Percentiles rank a stretch among this genome's conserved stretches.
Evolutionary conservation across 2,113 vertebrate genomes (phyloP).

Genomic region (Urocynchramus pylzowi): DNA sequence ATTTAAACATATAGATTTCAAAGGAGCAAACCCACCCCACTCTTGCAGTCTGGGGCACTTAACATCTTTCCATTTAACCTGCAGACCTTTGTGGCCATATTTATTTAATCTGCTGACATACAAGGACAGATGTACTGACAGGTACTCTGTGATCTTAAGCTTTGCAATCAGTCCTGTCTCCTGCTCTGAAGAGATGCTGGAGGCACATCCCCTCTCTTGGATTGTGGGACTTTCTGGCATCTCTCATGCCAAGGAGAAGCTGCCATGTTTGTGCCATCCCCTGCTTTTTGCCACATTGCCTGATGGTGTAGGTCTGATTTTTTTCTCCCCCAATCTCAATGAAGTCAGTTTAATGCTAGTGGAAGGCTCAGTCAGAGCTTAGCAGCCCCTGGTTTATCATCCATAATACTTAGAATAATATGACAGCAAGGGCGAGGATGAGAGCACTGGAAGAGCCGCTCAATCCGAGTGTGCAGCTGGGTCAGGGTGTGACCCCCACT

Average conservation of each 20-base stretch:
- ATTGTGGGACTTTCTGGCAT: neutral
- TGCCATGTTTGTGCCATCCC: neutral
- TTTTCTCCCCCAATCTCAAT: neutral
- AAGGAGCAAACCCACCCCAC: neutral
- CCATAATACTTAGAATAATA: neutral
- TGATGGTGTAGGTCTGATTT: neutral
- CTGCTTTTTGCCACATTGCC: neutral
- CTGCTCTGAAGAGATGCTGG: neutral
- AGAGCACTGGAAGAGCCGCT: rapidly evolving
- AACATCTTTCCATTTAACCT: neutral
- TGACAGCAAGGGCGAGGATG: neutral
- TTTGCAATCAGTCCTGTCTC: neutral
- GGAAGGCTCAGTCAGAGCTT: neutral
- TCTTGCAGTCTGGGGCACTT: rapidly evolving
- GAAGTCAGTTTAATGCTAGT: neutral
- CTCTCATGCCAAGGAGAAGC: rapidly evolving
- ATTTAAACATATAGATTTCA: neutral
- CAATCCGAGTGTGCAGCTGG: rapidly evolving
- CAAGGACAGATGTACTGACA: neutral
- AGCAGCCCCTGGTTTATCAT: neutral
- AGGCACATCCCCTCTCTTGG: neutral
- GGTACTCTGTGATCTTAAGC: neutral
- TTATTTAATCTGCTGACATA: neutral
- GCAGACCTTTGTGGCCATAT: neutral
- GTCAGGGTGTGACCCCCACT: neutral